Evolutionary conservation across 2,113 vertebrate species (phyloP).

Genomic region (Himantopus leucocephalus): DNA sequence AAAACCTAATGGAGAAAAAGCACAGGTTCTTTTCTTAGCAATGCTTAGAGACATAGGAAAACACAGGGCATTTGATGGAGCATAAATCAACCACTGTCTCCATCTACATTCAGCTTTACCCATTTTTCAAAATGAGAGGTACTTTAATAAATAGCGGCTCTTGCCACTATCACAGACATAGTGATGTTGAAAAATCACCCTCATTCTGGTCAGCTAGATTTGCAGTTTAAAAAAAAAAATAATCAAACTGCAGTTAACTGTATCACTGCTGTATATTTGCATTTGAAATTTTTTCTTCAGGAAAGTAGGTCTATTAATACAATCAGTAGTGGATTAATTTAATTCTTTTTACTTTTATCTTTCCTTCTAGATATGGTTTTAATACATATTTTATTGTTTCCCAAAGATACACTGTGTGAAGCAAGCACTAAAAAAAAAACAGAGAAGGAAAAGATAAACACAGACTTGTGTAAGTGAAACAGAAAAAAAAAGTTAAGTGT

Average conservation of each 20-base stretch:
- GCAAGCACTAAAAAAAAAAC: neutral
- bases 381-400: neutral
- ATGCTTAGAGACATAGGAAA: neutral
- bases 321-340: neutral
- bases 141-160: neutral
- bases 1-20: neutral
- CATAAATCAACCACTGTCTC: constrained; percentile 1
- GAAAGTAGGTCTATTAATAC: neutral
- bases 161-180: neutral
- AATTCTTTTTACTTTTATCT: neutral
- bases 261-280: neutral
- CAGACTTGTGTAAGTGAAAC: neutral
- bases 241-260: neutral
- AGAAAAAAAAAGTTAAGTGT: neutral
- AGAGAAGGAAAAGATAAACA: neutral
- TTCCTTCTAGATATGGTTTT: neutral
- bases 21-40: neutral
- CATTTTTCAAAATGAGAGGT: constrained; percentile 23
- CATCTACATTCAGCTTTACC: neutral
- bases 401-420: neutral
- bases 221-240: neutral
- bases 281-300: neutral
- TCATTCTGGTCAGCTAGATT: neutral
- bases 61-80: neutral
- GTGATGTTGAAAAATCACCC: neutral